Percentiles rank a stretch among this genome's conserved stretches.
Evolutionary conservation across 2,113 vertebrate genomes (phyloP).

Genomic region (Eidolon helvum): DNA sequence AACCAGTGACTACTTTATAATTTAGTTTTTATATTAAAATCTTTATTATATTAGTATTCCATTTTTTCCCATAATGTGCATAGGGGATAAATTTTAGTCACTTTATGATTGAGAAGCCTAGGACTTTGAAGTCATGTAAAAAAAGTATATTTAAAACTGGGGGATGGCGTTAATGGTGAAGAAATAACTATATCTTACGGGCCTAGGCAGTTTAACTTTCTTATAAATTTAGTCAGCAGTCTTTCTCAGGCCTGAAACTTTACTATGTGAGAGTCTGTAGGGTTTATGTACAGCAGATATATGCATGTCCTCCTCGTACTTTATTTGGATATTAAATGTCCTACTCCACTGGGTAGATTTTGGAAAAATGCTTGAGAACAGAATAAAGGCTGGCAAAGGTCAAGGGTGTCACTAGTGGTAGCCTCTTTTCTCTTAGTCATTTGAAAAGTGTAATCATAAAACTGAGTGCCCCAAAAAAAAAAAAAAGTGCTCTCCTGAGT

Average conservation of each 20-base stretch:
- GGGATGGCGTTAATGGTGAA: no score
- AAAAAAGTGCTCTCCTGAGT: not conserved
- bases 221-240: not conserved
- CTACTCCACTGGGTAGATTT: not conserved
- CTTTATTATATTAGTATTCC: not conserved
- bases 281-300: not conserved
- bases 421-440: not conserved
- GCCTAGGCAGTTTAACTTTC: not conserved
- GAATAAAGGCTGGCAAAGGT: not conserved
- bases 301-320: not conserved
- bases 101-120: not conserved
- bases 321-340: not conserved
- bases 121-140: not conserved
- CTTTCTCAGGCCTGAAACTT: not conserved
- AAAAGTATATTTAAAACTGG: not conserved
- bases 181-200: not conserved
- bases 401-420: not conserved
- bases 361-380: not conserved
- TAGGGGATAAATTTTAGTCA: not conserved
- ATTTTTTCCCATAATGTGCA: not conserved
- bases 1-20: not conserved
- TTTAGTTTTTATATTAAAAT: not conserved
- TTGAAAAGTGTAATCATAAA: constrained; percentile 17
- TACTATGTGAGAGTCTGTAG: not conserved
- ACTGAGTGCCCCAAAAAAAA: not conserved